Conservation (phyloP, 2,888 invertebrate species). For the Machimus atricapillus region DNA sequence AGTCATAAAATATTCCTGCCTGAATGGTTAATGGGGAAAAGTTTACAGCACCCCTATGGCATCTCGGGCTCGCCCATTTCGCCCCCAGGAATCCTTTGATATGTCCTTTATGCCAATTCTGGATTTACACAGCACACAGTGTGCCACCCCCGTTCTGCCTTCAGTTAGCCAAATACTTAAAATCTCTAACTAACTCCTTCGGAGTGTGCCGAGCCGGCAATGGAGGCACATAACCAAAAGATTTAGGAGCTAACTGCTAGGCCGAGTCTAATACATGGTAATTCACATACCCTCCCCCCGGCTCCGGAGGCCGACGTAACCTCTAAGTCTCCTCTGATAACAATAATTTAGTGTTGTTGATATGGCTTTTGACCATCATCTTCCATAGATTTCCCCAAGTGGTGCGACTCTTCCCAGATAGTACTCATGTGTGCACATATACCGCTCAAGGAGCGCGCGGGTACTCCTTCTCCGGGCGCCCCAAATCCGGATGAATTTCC, state of each 20-base stretch:
- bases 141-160: not conserved
- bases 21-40: slow-evolving; percentile 48
- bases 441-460: not conserved
- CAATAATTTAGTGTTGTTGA: slow-evolving; percentile 65
- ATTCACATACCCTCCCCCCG: slow-evolving; percentile 12
- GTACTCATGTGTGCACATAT: slow-evolving; percentile 36
- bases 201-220: not conserved
- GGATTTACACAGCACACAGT: slow-evolving; percentile 27
- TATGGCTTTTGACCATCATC: slow-evolving; percentile 65
- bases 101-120: slow-evolving; percentile 38
- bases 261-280: slow-evolving; percentile 38
- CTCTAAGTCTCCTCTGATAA: slow-evolving; percentile 59
- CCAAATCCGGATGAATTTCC: slow-evolving; percentile 39
- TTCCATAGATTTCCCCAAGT: slow-evolving; percentile 60
- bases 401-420: slow-evolving; percentile 31
- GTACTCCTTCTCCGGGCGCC: not conserved
- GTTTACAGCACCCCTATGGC: slow-evolving; percentile 42
- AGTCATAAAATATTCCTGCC: slow-evolving; percentile 48
- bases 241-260: slow-evolving; percentile 41
- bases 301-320: slow-evolving; percentile 21
- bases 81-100: slow-evolving; percentile 41
- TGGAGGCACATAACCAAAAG: slow-evolving; percentile 39
- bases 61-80: not conserved
- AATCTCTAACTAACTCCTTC: slow-evolving; percentile 56
- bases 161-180: slow-evolving; percentile 56